phyloP scores from a whole-genome alignment of 2,888 invertebrate genomes.

The Micoletzkya japonica region DNA sequence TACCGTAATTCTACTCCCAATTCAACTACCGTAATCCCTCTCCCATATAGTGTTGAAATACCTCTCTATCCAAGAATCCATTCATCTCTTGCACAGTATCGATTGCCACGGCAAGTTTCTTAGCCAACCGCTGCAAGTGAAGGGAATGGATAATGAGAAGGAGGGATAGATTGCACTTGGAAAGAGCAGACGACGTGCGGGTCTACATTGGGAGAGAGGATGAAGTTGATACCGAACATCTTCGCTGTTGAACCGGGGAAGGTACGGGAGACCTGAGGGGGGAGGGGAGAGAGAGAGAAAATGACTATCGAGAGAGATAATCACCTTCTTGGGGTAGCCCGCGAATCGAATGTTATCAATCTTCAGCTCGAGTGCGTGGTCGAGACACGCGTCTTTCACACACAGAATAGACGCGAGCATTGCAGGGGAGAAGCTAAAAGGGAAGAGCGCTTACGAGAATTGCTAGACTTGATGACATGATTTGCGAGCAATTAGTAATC shows the following conservation, averaged over 20 bases:
- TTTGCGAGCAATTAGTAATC: too few species aligned
- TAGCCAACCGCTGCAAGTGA: conserved; percentile 43
- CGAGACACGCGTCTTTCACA: conserved; percentile 41
- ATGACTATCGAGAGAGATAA: too few species aligned
- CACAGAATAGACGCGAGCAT: conserved; percentile 49
- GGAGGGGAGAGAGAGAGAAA: too few species aligned
- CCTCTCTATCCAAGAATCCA: conserved; percentile 44
- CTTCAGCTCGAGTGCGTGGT: conserved; percentile 48
- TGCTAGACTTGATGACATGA: too few species aligned
- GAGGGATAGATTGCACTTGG: conserved; percentile 9
- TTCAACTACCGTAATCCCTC: not conserved
- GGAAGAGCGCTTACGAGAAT: too few species aligned
- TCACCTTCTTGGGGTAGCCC: conserved; percentile 43
- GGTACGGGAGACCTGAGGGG: too few species aligned
- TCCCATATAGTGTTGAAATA: conserved; percentile 15
- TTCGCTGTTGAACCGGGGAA: too few species aligned
- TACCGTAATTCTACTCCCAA: not conserved
- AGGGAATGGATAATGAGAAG: not conserved
- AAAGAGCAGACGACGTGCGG: conserved; percentile 8
- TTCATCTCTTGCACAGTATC: conserved; percentile 44
- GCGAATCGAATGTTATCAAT: conserved; percentile 55
- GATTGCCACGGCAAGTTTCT: conserved; percentile 46
- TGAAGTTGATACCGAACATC: conserved; percentile 32
- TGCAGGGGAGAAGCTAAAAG: conserved; percentile 42
- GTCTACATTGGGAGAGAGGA: conserved; percentile 31